Conservation (phyloP, 2,888 invertebrate genomes). For the Polyploca ridens region DNA sequence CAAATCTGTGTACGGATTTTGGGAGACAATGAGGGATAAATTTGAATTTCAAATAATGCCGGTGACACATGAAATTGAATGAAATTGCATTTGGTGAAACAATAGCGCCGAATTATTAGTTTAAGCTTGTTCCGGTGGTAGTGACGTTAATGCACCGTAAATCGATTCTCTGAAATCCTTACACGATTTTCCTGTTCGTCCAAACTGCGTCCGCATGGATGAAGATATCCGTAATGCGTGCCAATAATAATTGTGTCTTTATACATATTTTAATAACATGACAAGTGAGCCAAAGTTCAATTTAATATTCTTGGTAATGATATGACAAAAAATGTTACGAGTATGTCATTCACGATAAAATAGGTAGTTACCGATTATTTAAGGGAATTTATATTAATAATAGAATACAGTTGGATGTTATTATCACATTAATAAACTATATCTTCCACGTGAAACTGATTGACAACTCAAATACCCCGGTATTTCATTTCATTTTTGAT, state of each 20-base stretch:
- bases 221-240: not conserved
- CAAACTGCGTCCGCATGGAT: not conserved
- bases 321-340: too few relatives aligned
- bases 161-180: constrained; percentile 30
- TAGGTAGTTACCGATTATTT: too few relatives aligned
- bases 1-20: constrained; percentile 48
- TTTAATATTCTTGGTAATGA: not conserved
- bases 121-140: constrained; percentile 39
- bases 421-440: too few relatives aligned
- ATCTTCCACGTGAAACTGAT: too few relatives aligned
- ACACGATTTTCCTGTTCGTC: constrained; percentile 42
- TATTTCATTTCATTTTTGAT: too few relatives aligned
- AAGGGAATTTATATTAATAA: too few relatives aligned
- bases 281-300: not conserved
- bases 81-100: constrained; percentile 52
- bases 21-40: constrained; percentile 56
- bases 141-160: constrained; percentile 30
- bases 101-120: constrained; percentile 38
- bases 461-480: too few relatives aligned
- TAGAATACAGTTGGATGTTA: too few relatives aligned
- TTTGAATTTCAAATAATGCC: constrained; percentile 71
- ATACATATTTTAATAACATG: not conserved
- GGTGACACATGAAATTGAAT: constrained; percentile 70
- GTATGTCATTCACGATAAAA: not conserved
- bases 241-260: not conserved